Base-by-base conservation (phyloP, 2,888 invertebrate species). In the Pandemis heparana region DNA sequence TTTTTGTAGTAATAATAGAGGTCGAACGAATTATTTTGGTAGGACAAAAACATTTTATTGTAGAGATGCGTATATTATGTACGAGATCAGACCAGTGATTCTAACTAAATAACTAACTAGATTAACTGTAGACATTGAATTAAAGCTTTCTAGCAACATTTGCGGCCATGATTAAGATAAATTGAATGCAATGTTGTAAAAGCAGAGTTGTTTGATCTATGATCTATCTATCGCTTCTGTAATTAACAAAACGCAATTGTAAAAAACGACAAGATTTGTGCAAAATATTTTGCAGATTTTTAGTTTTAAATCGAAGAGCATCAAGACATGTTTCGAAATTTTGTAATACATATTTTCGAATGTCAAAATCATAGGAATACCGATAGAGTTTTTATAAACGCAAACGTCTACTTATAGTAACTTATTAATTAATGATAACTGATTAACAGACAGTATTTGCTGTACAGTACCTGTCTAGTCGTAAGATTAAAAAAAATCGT, bases 401-500 rank as follows among this genome's bases (percentile, higher is more conserved):
- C 74, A 74, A 76, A 63, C 63, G 73, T 75, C 71, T 75, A 76
- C 75, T 76, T 75, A 71, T 76, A 71, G 67, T 76, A 72, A 72
- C 46, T 73, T 70, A 70, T 75, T 73, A 70, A 63, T 68, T 72
- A 78, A 74, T 80, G 74, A 75, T 74, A 79, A 81, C 75, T 82
- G 81, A 79, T 78, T 77, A 80, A 81, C 79, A 80, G 85, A 88
- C 92, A 94, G 93, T 94, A 94, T 94, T 94, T 84, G 82, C 86
- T 92, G 91, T 92, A 89, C 85, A 89, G 93, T 93, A 93, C 94
- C 92, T 94, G 94, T 91, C 91, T 94, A 94, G 93, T 92, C 90
- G 80, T 93, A 94, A 92, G 92, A 82, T 80, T 84, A 82, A 79
- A 78, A 56, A 16, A 16, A 78, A 74, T 70, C 68, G 80, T 72